Percentiles rank a stretch among this genome's conserved stretches.
Conservation (phyloP, 2,797 vertebrate species). For the Sandelia bainsii region DNA sequence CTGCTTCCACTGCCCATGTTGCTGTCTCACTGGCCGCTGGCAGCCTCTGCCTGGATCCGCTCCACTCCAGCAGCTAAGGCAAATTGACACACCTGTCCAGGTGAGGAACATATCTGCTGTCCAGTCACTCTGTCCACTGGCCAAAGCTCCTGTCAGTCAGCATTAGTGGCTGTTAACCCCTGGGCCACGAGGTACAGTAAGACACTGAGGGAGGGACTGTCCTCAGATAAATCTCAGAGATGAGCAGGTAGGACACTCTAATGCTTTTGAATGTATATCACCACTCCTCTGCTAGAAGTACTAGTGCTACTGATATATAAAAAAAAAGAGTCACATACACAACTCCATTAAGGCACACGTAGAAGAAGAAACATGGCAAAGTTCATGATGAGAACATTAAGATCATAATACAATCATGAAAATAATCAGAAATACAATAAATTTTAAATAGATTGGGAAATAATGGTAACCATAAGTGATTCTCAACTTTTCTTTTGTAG, state of each 20-base stretch:
- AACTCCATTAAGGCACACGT: neutral
- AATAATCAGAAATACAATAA: neutral
- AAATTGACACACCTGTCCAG: constrained; percentile 65
- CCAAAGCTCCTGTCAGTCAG: constrained; percentile 69
- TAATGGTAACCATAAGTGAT: neutral
- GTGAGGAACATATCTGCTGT: constrained; percentile 62
- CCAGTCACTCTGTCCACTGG: constrained; percentile 47
- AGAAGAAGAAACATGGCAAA: neutral
- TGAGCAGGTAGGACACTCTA: constrained; percentile 37
- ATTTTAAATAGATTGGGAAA: neutral
- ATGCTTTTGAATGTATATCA: constrained; percentile 29
- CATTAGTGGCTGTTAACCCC: constrained; percentile 64
- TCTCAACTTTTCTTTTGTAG: too few species aligned
- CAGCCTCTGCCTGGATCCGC: constrained; percentile 49
- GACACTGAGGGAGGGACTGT: constrained; percentile 55
- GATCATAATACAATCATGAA: neutral
- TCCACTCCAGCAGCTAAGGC: constrained; percentile 34
- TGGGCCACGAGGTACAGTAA: constrained; percentile 45
- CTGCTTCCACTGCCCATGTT: constrained; percentile 83
- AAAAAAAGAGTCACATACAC: neutral
- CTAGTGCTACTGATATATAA: neutral
- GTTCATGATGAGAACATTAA: neutral
- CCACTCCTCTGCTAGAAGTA: neutral
- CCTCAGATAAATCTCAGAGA: constrained; percentile 59
- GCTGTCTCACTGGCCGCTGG: constrained; percentile 39